Percentiles rank a stretch among this genome's conserved stretches.
phyloP scores from a whole-genome alignment of 2,797 vertebrate genomes.

The Enteromius afrohamiltoni region DNA sequence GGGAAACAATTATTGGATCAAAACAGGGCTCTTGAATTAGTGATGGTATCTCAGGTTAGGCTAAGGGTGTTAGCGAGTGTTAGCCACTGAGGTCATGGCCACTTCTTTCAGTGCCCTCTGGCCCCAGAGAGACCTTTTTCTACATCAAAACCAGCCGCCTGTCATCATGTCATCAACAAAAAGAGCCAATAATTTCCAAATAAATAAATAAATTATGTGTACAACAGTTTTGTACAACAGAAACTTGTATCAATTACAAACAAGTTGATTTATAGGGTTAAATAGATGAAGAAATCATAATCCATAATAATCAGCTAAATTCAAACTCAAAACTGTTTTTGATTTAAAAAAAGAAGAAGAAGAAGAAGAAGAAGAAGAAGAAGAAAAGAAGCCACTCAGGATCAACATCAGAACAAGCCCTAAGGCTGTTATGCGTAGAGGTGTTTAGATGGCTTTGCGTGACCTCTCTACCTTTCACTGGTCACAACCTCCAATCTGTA shows the following conservation, averaged over 20 bases:
- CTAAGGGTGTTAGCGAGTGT: conserved; percentile 76
- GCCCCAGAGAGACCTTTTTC: conserved; percentile 74
- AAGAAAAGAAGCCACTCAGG: neutral
- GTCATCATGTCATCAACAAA: conserved; percentile 81
- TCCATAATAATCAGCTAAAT: neutral
- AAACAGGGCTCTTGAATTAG: conserved; percentile 28
- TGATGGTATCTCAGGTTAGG: conserved; percentile 37
- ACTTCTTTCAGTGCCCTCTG: conserved; percentile 78
- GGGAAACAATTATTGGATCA: conserved; percentile 23
- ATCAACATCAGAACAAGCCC: conserved; percentile 64
- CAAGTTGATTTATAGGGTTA: neutral
- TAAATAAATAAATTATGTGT: conserved; percentile 73
- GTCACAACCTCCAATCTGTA: conserved; percentile 65
- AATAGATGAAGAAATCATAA: conserved; percentile 62
- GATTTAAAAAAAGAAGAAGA: neutral
- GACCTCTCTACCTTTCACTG: conserved; percentile 60
- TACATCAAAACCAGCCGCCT: conserved; percentile 83
- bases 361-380: no score
- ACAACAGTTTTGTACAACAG: neutral
- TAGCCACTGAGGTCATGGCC: conserved; percentile 82
- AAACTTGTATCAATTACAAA: neutral
- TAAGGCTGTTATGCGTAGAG: conserved; percentile 53
- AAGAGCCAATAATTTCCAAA: conserved; percentile 86
- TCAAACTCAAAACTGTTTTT: neutral
- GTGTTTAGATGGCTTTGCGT: conserved; percentile 63